Base-by-base conservation (phyloP, 2,888 invertebrate species). In the Aromia moschata region DNA sequence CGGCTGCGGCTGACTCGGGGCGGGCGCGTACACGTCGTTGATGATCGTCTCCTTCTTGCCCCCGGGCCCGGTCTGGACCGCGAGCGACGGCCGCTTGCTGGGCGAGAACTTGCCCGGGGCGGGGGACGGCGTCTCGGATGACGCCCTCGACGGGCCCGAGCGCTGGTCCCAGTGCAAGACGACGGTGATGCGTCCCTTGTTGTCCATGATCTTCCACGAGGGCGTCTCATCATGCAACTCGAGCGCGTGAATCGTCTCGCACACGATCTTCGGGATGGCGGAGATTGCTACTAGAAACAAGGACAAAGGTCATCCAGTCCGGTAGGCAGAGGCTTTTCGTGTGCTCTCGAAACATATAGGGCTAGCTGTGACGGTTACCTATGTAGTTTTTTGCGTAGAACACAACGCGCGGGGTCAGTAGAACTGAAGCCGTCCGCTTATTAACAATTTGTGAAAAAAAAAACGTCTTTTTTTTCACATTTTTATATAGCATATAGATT, bases 151-250 rank as follows among this genome's bases (percentile, higher is more conserved):
- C 14, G 67, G 82, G 76, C 85, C 87, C 82, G 87, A 90, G 74
- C 93, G 89, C 85, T 94, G 94, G 86, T 96, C 96, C 96, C 96
- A 96, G 84, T 96, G 94, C 82, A 96, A 86, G 81, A 96, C 95
- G 85, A 96, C 94, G 78, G 96, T 96, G 85, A 96, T 93, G 82
- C 94, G 91, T 82, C 95, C 96, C 86, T 94, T 94, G 88, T 94
- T 94, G 89, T 96, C 96, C 94, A 95, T 95, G 86, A 96, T 95
- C 85, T 96, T 96, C 96, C 96, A 96, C 84, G 94, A 94, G 80
- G 96, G 95, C 81, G 94, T 94, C 84, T 95, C 94, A 92, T 94
- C 93, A 86, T 94, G 94, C 81, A 96, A 86, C 84, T 95, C 94
- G 86, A 96, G 85, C 72, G 94, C 94, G 86, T 94, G 93, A 82